A percentile compares a stretch with the other conserved stretches of the same genome.
phyloP scores from a whole-genome alignment of 2,888 invertebrate genomes.

The Oscheius sp. region DNA sequence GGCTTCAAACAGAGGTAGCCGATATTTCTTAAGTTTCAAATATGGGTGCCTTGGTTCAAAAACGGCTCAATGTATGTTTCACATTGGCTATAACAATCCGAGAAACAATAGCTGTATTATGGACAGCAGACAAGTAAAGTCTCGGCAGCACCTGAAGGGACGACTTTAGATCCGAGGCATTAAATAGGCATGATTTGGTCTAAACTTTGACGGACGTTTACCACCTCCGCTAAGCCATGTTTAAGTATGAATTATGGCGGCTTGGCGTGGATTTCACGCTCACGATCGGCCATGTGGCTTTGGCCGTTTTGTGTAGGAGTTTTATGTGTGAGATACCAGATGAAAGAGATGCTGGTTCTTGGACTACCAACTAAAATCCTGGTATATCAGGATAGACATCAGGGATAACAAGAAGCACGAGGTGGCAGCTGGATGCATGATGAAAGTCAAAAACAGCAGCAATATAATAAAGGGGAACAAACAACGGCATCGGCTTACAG shows the following conservation, averaged over 20 bases:
- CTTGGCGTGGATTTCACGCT: conserved; percentile 18
- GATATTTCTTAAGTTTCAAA: too few relatives aligned
- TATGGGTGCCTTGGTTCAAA: too few relatives aligned
- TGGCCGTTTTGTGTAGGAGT: conserved; percentile 2
- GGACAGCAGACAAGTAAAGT: too few relatives aligned
- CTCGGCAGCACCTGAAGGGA: too few relatives aligned
- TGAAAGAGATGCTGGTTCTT: conserved; percentile 3
- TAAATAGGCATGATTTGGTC: too few relatives aligned
- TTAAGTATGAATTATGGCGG: conserved; percentile 22
- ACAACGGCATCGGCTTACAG: too few relatives aligned
- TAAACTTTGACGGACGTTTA: too few relatives aligned
- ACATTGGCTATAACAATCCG: too few relatives aligned
- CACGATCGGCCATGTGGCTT: conserved; percentile 4
- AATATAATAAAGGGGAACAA: not conserved
- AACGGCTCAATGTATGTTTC: too few relatives aligned
- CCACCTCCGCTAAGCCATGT: not conserved
- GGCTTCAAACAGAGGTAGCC: too few relatives aligned
- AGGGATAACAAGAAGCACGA: conserved; percentile 12
- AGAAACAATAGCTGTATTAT: too few relatives aligned
- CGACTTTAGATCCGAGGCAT: too few relatives aligned
- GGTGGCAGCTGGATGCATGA: conserved; percentile 11
- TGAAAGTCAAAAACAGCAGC: not conserved
- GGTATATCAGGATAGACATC: not conserved
- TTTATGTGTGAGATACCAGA: conserved; percentile 19
- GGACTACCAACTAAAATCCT: not conserved